A percentile compares a stretch with the other conserved stretches of the same genome.
Evolutionary conservation across 2,888 invertebrate genomes (phyloP).

Genomic region (Macaria notata): DNA sequence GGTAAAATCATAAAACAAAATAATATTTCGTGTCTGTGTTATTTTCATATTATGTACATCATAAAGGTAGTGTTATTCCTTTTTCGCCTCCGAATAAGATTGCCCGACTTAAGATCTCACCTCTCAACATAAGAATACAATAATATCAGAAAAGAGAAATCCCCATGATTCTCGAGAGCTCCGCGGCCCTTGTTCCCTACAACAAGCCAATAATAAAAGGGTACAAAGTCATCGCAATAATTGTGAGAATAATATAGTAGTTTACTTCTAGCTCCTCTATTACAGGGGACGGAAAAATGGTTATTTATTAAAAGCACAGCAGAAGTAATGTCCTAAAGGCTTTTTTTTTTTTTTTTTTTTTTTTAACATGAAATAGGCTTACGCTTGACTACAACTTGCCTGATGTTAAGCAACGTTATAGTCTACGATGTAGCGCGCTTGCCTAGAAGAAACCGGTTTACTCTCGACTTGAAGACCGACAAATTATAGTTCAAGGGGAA

Average conservation of each 20-base stretch:
- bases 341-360: no score
- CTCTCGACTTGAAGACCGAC: no score
- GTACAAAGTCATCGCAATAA: conserved; percentile 48
- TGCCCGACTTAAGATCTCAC: conserved; percentile 4
- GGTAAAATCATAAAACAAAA: no score
- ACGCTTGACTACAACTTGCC: no score
- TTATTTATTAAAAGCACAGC: conserved; percentile 60
- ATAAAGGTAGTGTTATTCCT: no score
- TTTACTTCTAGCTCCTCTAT: conserved; percentile 47
- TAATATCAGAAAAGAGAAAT: conserved; percentile 12
- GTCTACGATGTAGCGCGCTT: no score
- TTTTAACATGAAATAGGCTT: no score
- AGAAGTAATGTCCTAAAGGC: conserved; percentile 41
- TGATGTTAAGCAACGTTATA: no score
- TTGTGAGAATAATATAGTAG: conserved; percentile 54
- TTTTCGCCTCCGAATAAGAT: conserved; percentile 1
- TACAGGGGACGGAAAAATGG: conserved; percentile 53
- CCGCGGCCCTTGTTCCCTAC: conserved; percentile 40
- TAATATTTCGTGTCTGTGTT: no score
- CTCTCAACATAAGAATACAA: conserved; percentile 12
- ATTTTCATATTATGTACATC: no score
- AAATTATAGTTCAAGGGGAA: no score
- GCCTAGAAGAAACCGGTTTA: no score
- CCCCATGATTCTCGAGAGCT: conserved; percentile 36
- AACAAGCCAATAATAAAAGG: conserved; percentile 43